Percentiles rank a stretch among this genome's conserved stretches.
These are phyloP conservation scores for Premnoplex brunnescens DNA, from an alignment of 2,797 vertebrate genomes.

Conservation along the genomic window DNA sequence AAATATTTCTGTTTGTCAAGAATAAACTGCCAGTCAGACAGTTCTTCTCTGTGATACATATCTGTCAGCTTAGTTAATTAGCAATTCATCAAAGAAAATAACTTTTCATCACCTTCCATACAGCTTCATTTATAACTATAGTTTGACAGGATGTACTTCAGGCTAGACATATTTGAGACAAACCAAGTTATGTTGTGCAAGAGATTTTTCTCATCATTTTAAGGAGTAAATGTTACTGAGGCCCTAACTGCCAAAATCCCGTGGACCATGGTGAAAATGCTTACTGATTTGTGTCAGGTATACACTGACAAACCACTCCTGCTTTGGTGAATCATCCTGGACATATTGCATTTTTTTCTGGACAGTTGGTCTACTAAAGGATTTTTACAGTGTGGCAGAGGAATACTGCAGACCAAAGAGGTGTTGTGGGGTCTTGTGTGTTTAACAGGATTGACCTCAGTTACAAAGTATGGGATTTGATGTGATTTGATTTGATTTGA, in stretches of 20 bases:
- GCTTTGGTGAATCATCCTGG: background rate
- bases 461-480: background rate
- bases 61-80: constrained; percentile 32
- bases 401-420: background rate
- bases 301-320: background rate
- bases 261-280: background rate
- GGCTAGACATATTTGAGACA: background rate
- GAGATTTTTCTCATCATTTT: background rate
- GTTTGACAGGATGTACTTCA: background rate
- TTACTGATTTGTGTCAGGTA: background rate
- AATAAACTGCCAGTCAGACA: background rate
- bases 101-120: background rate
- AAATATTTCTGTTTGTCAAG: background rate
- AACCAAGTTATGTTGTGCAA: background rate
- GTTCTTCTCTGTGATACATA: background rate
- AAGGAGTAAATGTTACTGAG: background rate
- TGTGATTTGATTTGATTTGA: background rate
- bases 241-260: background rate
- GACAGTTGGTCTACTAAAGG: background rate
- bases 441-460: background rate
- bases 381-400: background rate
- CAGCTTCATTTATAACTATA: background rate
- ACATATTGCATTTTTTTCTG: background rate
- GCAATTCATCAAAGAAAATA: constrained; percentile 5
- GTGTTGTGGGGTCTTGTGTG: background rate